phyloP scores from a whole-genome alignment of 2,888 invertebrate species.

The Drosophila barbarae region DNA sequence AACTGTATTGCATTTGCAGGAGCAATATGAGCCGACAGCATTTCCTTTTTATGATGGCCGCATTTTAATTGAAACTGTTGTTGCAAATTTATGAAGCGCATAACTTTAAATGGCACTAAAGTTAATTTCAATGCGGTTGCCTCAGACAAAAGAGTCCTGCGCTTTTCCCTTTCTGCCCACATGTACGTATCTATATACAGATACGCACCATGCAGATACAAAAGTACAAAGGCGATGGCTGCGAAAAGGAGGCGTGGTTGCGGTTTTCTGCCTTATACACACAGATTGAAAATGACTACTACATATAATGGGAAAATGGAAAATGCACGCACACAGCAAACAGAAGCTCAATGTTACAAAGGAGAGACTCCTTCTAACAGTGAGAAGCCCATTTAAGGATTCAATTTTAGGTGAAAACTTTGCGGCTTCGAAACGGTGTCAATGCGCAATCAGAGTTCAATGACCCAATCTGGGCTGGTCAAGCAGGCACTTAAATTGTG shows the following conservation, averaged over 20 bases:
- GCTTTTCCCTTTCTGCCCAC: constrained; percentile 1
- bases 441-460: constrained; percentile 35
- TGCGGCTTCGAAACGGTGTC: constrained; percentile 41
- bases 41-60: constrained; percentile 74
- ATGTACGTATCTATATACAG: not conserved
- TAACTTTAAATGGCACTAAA: constrained; percentile 74
- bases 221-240: constrained; percentile 19
- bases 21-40: constrained; percentile 65
- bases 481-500: constrained; percentile 45
- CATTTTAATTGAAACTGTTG: constrained; percentile 73
- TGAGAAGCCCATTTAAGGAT: constrained; percentile 14
- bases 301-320: constrained; percentile 43
- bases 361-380: constrained; percentile 22
- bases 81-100: constrained; percentile 73
- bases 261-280: constrained; percentile 40
- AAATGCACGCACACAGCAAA: constrained; percentile 45
- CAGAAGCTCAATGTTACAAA: constrained; percentile 44
- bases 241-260: constrained; percentile 35
- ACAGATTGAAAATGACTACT: constrained; percentile 43
- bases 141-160: constrained; percentile 59
- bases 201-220: not conserved
- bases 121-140: constrained; percentile 73
- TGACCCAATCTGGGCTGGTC: constrained; percentile 47
- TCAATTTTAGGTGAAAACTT: constrained; percentile 32
- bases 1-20: constrained; percentile 60